Conservation (phyloP, 2,888 invertebrate species). For the Agonopterix heracliana region DNA sequence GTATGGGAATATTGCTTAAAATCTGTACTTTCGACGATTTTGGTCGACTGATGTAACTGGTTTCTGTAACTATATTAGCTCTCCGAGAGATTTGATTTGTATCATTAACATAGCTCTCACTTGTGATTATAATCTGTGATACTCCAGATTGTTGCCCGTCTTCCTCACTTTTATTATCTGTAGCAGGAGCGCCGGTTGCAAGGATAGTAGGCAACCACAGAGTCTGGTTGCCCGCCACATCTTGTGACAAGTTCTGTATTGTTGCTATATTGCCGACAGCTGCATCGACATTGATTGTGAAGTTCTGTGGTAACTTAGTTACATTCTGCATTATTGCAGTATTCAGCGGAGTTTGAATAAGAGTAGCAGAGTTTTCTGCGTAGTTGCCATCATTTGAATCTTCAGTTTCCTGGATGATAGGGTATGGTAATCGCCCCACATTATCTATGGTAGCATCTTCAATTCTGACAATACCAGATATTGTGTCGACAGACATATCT, state of each 20-base stretch:
- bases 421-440: constrained; percentile 58
- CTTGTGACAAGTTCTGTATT: constrained; percentile 67
- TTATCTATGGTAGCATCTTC: constrained; percentile 58
- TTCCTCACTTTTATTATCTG: constrained; percentile 54
- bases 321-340: constrained; percentile 69
- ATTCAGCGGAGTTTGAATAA: constrained; percentile 61
- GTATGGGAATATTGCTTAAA: constrained; percentile 67
- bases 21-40: constrained; percentile 70
- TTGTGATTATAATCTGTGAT: constrained; percentile 68
- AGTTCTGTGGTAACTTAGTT: constrained; percentile 65
- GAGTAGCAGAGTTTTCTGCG: constrained; percentile 56
- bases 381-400: constrained; percentile 59
- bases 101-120: constrained; percentile 64
- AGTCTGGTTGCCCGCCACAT: constrained; percentile 60
- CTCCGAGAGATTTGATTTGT: constrained; percentile 44
- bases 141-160: constrained; percentile 52
- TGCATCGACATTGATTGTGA: constrained; percentile 68
- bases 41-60: constrained; percentile 53
- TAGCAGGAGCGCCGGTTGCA: constrained; percentile 48
- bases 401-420: constrained; percentile 59
- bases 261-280: constrained; percentile 65
- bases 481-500: constrained; percentile 61
- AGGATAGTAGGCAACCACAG: constrained; percentile 69
- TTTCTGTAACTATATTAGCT: constrained; percentile 59
- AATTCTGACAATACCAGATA: constrained; percentile 61